Evolutionary conservation across 2,888 invertebrate genomes (phyloP).

Genomic region (Ophion slaviceki): DNA sequence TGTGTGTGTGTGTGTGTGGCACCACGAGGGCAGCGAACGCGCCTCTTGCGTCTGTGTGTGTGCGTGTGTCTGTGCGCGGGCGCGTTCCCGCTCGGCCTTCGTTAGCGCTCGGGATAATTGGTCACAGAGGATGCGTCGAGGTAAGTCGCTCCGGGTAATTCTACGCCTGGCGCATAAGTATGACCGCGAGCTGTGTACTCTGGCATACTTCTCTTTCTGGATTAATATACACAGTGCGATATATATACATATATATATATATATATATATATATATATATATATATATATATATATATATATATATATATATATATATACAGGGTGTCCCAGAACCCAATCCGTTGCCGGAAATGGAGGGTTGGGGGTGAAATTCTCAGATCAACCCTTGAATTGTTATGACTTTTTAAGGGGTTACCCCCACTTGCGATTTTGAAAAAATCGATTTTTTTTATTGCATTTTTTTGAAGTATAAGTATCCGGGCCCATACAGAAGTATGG

Average conservation of each 20-base stretch:
- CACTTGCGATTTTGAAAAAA: too few species aligned
- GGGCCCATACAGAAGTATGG: too few species aligned
- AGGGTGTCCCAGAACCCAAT: neutral
- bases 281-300: neutral
- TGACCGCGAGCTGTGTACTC: constrained; percentile 56
- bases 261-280: neutral
- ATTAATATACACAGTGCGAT: constrained; percentile 22
- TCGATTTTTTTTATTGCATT: too few species aligned
- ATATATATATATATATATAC: constrained; percentile 21
- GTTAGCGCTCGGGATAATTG: constrained; percentile 82
- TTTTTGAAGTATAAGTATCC: too few species aligned
- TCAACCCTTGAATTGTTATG: too few species aligned
- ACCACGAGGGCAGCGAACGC: constrained; percentile 43
- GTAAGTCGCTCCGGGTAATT: constrained; percentile 81
- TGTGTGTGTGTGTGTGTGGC: constrained; percentile 48
- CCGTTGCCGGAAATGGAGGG: too few species aligned
- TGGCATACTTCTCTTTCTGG: constrained; percentile 48
- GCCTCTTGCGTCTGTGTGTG: constrained; percentile 14
- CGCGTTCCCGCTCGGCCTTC: constrained; percentile 76
- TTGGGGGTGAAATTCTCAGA: too few species aligned
- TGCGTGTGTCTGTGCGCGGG: constrained; percentile 9
- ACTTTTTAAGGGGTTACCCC: too few species aligned
- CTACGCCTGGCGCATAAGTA: constrained; percentile 76
- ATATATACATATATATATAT: constrained; percentile 14
- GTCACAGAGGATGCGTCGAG: constrained; percentile 83